Evolutionary conservation across 1,140 invertebrate species (phyloP).

Genomic region (Halesus radiatus): DNA sequence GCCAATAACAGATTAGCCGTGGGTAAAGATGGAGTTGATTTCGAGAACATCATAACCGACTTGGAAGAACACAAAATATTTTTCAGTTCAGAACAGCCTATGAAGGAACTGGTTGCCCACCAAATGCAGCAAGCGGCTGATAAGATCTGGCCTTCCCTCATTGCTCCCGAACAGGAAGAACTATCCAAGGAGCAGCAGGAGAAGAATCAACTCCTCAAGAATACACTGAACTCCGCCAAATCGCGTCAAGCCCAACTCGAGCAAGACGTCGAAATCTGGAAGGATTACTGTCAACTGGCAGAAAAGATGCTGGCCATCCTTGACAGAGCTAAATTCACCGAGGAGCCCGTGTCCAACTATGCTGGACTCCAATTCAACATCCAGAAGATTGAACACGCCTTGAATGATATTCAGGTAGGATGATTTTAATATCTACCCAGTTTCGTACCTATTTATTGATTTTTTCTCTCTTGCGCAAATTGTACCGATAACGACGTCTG

Average conservation of each 20-base stretch:
- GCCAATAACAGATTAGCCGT: constrained; percentile 83
- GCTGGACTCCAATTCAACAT: constrained; percentile 85
- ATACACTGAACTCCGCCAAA: constrained; percentile 85
- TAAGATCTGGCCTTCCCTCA: constrained; percentile 88
- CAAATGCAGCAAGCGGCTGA: constrained; percentile 87
- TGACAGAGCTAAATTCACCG: constrained; percentile 78
- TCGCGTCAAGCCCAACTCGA: constrained; percentile 82
- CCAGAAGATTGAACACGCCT: constrained; percentile 82
- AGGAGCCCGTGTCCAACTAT: constrained; percentile 82
- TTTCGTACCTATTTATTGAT: no score
- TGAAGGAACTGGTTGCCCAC: constrained; percentile 84
- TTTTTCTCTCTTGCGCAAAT: no score
- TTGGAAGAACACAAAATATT: constrained; percentile 90
- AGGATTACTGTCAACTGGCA: constrained; percentile 81
- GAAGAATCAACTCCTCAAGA: constrained; percentile 83
- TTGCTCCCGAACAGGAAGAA: constrained; percentile 84
- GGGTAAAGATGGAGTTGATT: constrained; percentile 88
- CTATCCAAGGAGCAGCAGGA: constrained; percentile 83
- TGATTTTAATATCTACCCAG: background rate
- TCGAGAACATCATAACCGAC: constrained; percentile 85
- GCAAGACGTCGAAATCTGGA: constrained; percentile 84
- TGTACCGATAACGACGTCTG: no score
- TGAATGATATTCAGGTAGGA: constrained; percentile 84
- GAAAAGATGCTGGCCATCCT: constrained; percentile 83
- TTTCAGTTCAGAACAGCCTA: constrained; percentile 83